phyloP scores from a whole-genome alignment of 2,888 invertebrate species.

The Lasioglossum vierecki region DNA sequence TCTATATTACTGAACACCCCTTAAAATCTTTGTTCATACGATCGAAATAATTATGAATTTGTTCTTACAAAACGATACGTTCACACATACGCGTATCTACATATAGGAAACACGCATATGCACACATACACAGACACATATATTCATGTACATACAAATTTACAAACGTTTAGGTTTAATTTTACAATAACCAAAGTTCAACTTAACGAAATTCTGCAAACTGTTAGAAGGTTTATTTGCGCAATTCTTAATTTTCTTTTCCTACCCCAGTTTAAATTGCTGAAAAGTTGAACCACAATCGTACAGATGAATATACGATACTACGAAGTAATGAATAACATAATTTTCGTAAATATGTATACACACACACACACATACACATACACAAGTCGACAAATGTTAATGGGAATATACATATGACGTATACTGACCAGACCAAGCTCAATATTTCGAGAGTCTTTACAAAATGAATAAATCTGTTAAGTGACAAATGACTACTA shows the following conservation, averaged over 20 bases:
- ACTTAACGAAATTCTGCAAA: conserved; percentile 20
- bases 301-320: conserved; percentile 52
- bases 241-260: conserved; percentile 29
- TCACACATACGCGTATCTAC: not conserved
- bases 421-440: conserved; percentile 84
- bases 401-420: conserved; percentile 73
- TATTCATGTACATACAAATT: not conserved
- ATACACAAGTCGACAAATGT: conserved; percentile 50
- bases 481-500: conserved; percentile 79
- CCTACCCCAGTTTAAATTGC: conserved; percentile 42
- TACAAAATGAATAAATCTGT: conserved; percentile 79
- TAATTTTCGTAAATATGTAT: conserved; percentile 51
- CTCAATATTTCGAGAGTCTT: conserved; percentile 84
- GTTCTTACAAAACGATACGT: conserved; percentile 41
- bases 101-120: not conserved
- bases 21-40: conserved; percentile 21
- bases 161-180: conserved; percentile 32
- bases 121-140: not conserved
- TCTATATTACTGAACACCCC: conserved; percentile 15
- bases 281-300: conserved; percentile 62
- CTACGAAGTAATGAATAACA: conserved; percentile 30
- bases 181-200: conserved; percentile 19
- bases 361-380: conserved; percentile 15
- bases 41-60: conserved; percentile 36
- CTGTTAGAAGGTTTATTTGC: conserved; percentile 24